Conservation (phyloP, 2,888 invertebrate genomes). For the Ceraclea dissimilis region DNA sequence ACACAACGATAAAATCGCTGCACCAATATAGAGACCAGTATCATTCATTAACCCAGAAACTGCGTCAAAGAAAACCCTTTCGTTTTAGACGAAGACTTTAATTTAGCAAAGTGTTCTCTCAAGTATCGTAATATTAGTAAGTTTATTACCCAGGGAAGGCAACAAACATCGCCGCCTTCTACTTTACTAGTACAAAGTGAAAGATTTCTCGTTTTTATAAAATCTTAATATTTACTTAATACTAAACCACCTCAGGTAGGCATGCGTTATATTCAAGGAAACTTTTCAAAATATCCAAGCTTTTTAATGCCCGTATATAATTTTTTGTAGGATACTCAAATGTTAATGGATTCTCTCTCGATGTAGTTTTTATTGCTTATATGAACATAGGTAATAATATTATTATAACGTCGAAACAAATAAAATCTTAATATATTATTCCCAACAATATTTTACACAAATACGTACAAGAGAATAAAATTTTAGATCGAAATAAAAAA, state of each 20-base stretch:
- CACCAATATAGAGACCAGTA: background rate
- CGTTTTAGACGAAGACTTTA: constrained; percentile 7
- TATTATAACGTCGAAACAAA: no score
- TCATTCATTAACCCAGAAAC: background rate
- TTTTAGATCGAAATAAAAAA: no score
- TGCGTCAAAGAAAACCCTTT: background rate
- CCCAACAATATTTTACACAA: no score
- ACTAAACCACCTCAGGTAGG: no score
- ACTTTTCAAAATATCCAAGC: constrained; percentile 6
- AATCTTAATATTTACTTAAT: no score
- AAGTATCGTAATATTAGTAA: constrained; percentile 7
- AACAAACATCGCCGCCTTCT: background rate
- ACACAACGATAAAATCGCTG: background rate
- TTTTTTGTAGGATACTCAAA: constrained; percentile 13
- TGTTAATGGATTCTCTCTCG: constrained; percentile 5
- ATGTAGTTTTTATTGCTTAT: no score
- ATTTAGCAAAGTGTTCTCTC: constrained; percentile 19
- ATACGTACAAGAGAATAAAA: no score
- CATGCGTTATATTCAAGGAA: background rate
- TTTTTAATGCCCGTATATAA: constrained; percentile 18
- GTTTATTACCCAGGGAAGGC: constrained; percentile 8
- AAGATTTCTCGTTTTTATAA: no score
- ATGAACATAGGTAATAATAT: no score
- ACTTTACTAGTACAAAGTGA: no score
- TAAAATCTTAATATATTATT: no score